phyloP scores from a whole-genome alignment of 2,888 invertebrate species.

The Hololepta plana region DNA sequence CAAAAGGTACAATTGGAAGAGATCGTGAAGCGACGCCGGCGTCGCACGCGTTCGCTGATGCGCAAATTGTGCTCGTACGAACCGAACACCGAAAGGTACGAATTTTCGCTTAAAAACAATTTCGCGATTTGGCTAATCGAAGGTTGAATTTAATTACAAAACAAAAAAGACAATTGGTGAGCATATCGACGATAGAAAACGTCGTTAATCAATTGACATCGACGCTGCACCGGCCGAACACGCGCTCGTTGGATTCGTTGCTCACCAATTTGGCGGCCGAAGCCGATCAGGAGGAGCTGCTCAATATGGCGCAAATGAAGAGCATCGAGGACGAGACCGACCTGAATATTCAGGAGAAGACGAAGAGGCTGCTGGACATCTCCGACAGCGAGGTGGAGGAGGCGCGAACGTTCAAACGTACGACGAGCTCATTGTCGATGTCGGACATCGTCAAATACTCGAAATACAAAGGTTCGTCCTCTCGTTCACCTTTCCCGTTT shows the following conservation, averaged over 20 bases:
- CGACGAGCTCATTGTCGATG: slow-evolving; percentile 6
- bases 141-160: too few species aligned
- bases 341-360: neutral
- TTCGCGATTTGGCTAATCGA: too few species aligned
- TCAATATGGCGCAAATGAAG: too few species aligned
- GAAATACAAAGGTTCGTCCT: too few species aligned
- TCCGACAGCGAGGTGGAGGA: neutral
- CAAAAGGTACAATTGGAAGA: too few species aligned
- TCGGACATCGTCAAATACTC: too few species aligned
- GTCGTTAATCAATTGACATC: slow-evolving; percentile 11
- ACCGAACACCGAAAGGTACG: too few species aligned
- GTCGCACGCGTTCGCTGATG: too few species aligned
- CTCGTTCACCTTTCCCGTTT: too few species aligned
- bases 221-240: slow-evolving; percentile 8
- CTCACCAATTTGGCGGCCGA: slow-evolving; percentile 11
- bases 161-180: slow-evolving; percentile 12
- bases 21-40: too few species aligned
- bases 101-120: too few species aligned
- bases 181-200: slow-evolving; percentile 13
- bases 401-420: slow-evolving; percentile 1
- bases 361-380: neutral
- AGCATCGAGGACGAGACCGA: slow-evolving; percentile 1
- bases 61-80: too few species aligned
- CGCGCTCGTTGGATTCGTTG: slow-evolving; percentile 15
- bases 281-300: slow-evolving; percentile 12